Percentiles rank a stretch among this genome's conserved stretches.
These are phyloP conservation scores for Listrodromus nycthemerus DNA, from an alignment of 2,888 invertebrate species.

Conservation along the genomic window DNA sequence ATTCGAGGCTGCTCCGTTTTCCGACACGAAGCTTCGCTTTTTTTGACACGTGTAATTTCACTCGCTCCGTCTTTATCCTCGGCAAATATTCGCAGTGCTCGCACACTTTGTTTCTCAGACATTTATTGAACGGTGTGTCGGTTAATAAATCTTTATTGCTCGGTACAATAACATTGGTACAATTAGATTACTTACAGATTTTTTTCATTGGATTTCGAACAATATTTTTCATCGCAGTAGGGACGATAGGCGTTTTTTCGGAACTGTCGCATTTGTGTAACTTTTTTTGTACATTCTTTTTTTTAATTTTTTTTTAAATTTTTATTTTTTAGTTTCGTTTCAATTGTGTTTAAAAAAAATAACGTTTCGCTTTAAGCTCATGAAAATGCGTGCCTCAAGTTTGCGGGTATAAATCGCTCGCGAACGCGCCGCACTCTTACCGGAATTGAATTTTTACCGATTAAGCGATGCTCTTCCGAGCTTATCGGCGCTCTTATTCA, in stretches of 20 bases:
- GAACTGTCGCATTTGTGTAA: no score
- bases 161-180: slow-evolving; percentile 67
- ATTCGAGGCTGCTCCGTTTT: slow-evolving; percentile 30
- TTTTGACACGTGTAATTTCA: slow-evolving; percentile 28
- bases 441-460: not conserved
- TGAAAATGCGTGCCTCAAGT: not conserved
- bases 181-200: slow-evolving; percentile 48
- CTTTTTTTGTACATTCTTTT: not conserved
- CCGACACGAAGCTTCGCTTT: slow-evolving; percentile 8
- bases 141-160: slow-evolving; percentile 72
- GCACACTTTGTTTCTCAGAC: not conserved
- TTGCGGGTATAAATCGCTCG: not conserved
- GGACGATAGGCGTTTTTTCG: not conserved
- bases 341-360: not conserved
- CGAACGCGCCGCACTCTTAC: not conserved
- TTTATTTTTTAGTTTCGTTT: not conserved
- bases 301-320: not conserved
- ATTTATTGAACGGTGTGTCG: not conserved
- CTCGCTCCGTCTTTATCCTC: not conserved
- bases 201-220: slow-evolving; percentile 18
- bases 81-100: not conserved
- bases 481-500: slow-evolving; percentile 15
- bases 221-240: not conserved
- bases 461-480: not conserved
- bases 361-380: not conserved